Conservation (phyloP, 2,113 vertebrate genomes). For the Gorsachius goisagi region DNA sequence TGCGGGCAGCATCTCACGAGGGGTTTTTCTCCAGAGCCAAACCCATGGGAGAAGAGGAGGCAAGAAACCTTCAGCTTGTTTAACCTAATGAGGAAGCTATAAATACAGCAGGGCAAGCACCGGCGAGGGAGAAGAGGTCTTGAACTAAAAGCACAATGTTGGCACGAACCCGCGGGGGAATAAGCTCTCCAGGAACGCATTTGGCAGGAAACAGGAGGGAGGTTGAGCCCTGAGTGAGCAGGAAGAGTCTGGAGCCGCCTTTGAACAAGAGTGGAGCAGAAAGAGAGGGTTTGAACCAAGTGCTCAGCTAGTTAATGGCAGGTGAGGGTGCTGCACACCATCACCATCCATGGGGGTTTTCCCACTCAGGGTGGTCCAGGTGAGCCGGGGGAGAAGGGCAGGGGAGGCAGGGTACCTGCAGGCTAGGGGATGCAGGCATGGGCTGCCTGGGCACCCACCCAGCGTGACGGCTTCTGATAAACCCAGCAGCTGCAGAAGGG, state of each 20-base stretch:
- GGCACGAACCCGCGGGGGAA: conserved; percentile 24
- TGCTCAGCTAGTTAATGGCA: neutral
- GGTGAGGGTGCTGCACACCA: neutral
- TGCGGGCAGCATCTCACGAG: neutral
- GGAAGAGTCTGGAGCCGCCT: conserved; percentile 5
- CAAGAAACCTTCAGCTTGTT: conserved; percentile 24
- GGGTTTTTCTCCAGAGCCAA: conserved; percentile 19
- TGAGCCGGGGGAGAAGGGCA: fast-evolving
- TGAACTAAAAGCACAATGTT: conserved; percentile 63
- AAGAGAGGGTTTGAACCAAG: neutral
- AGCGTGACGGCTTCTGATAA: neutral
- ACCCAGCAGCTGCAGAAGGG: neutral
- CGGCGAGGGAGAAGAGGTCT: conserved; percentile 23
- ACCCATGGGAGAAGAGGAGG: neutral
- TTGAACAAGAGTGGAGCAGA: neutral
- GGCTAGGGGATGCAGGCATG: neutral
- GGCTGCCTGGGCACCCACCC: neutral
- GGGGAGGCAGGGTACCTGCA: neutral
- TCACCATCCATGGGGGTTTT: fast-evolving
- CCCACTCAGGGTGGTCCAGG: neutral
- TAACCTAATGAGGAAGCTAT: conserved; percentile 17
- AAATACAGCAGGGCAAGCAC: conserved; percentile 55
- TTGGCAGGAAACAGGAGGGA: conserved; percentile 18
- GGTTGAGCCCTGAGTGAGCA: neutral
- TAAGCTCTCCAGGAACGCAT: conserved; percentile 52